Base-by-base conservation (phyloP, 92 coral and sea anemone species). In the Paramuricea clavata region DNA sequence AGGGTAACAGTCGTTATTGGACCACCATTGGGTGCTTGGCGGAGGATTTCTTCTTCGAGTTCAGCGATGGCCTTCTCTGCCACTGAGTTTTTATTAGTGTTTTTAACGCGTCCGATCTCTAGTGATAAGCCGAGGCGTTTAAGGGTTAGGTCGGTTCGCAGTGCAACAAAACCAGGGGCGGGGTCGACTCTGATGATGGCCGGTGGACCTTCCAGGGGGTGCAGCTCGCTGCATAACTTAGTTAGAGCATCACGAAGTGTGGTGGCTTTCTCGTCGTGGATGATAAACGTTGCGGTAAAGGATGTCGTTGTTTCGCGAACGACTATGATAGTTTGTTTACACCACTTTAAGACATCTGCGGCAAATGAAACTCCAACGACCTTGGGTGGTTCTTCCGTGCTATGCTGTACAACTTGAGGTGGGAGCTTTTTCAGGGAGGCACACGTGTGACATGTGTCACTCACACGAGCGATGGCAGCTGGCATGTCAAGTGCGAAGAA, bases 401-500 rank as follows among this genome's bases (percentile, higher is more conserved):
- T 23, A 25, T 86, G 85, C 61, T 74, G 39, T 0, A 39, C 62
- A 35, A 22, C 30, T 57, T 57, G 86, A 35, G 56, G 54, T n/a
- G 69, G 54, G 90, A 67, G 52, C 49, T 65, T 16, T 80, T 41
- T 26, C 36, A 87, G 65, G 41, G 83, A 79, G 11, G 87, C 77
- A 56, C 87, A 81, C 36, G 65, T 41, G 62, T 87, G 83, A 44
- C 87, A 88, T 21, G 41, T 67, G 27, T 52, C 49, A 47, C 60
- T 82, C 36, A 82, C 69, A 12, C 61, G 35, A 59, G 43, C 42
- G 59, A 83, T 42, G 35, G 83, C 88, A 67, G 78, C 91, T 78
- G 91, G 92, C 81, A 83, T 76, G 21, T 91, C 96, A 11, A 85
- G 78, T 44, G 93, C 90, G 47, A 12, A 93, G 3, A 93, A 85